Evolutionary conservation across 2,113 vertebrate species (phyloP).

Genomic region (Dicentrarchus labrax): DNA sequence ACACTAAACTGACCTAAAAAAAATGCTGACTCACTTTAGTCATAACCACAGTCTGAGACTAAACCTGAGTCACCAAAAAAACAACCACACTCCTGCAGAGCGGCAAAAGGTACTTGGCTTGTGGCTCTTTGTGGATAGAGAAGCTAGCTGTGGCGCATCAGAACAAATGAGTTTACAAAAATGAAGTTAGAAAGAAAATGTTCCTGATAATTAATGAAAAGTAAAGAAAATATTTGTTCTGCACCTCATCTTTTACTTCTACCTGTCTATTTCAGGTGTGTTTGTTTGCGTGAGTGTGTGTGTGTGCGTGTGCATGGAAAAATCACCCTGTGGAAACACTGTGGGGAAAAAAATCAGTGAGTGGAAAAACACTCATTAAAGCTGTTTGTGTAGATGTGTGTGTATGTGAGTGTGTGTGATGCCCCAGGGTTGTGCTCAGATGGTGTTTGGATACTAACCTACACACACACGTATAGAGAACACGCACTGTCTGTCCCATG

Average conservation of each 20-base stretch:
- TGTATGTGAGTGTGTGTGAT: constrained; percentile 9
- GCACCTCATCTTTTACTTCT: background rate
- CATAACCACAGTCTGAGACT: background rate
- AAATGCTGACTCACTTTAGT: constrained; percentile 13
- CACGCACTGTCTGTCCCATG: constrained; percentile 38
- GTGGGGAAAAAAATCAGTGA: constrained; percentile 4
- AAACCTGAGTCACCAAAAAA: constrained; percentile 19
- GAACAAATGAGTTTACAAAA: background rate
- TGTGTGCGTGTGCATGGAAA: constrained; percentile 46
- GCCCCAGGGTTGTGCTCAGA: constrained; percentile 51
- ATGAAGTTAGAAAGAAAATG: background rate
- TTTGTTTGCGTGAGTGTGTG: background rate
- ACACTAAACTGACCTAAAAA: constrained; percentile 11
- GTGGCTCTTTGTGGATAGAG: background rate
- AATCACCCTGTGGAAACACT: constrained; percentile 51
- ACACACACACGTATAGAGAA: constrained; percentile 9
- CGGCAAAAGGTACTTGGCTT: background rate
- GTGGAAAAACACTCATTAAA: constrained; percentile 74
- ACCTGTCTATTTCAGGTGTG: constrained; percentile 29
- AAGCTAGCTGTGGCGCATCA: background rate
- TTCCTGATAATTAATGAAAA: background rate
- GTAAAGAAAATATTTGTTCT: background rate
- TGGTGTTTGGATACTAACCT: constrained; percentile 57
- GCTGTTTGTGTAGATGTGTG: constrained; percentile 28
- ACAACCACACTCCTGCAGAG: background rate